phyloP scores from a whole-genome alignment of 2,113 vertebrate genomes.

The Pseudonaja textilis region DNA sequence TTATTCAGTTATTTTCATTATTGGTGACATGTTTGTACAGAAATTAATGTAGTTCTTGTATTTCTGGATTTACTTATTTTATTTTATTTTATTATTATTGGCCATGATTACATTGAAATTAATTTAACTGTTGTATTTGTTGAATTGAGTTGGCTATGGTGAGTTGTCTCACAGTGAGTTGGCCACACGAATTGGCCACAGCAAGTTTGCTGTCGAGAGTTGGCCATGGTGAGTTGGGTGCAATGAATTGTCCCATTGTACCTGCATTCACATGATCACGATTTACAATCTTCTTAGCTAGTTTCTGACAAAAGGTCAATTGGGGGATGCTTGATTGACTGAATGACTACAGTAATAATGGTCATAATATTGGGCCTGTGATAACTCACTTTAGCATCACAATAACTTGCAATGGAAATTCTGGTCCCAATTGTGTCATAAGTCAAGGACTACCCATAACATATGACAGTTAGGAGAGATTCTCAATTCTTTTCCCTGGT shows the following conservation, averaged over 20 bases:
- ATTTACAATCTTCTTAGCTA: not conserved
- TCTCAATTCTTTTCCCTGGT: not conserved
- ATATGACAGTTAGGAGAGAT: not conserved
- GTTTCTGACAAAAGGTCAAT: not conserved
- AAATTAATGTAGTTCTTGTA: not conserved
- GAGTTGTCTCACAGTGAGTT: not conserved
- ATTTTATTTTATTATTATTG: not conserved
- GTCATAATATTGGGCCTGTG: not conserved
- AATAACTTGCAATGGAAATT: not conserved
- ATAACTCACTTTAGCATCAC: not conserved
- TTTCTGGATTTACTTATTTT: not conserved
- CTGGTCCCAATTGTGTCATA: not conserved
- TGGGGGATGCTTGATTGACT: not conserved
- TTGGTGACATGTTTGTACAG: not conserved
- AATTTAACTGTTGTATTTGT: not conserved
- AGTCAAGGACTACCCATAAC: not conserved
- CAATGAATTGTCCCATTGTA: too few relatives aligned
- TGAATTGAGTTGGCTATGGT: not conserved
- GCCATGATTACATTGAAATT: not conserved
- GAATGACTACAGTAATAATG: not conserved
- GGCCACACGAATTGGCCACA: too few relatives aligned
- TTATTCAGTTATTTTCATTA: not conserved
- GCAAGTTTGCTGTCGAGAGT: too few relatives aligned
- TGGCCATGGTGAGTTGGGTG: too few relatives aligned
- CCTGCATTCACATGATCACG: not conserved